Conservation (phyloP, 2,888 invertebrate genomes). For the Melikaiella ostensackeni region DNA sequence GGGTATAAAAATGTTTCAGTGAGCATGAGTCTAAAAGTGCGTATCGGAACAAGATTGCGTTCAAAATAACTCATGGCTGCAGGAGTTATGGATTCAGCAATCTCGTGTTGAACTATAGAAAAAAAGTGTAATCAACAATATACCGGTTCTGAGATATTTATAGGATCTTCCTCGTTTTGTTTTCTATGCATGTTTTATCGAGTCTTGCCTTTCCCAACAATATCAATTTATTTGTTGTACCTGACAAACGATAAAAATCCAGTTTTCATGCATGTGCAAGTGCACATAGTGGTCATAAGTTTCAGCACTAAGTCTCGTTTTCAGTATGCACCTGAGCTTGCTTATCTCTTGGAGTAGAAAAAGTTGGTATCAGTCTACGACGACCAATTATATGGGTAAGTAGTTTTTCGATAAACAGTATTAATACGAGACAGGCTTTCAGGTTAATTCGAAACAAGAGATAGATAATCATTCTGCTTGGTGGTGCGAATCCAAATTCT, state of each 20-base stretch:
- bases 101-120: slow-evolving; percentile 11
- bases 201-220: slow-evolving; percentile 5
- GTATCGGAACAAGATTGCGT: neutral
- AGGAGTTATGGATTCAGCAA: slow-evolving; percentile 5
- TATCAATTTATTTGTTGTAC: slow-evolving; percentile 4
- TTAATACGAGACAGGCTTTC: neutral
- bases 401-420: neutral
- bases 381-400: neutral
- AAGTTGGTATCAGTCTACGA: neutral
- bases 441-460: neutral
- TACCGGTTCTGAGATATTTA: slow-evolving; percentile 21
- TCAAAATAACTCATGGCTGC: neutral
- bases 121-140: slow-evolving; percentile 14
- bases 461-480: neutral
- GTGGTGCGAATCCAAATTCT: neutral
- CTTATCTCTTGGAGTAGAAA: neutral
- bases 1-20: too few relatives aligned
- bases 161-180: slow-evolving; percentile 1
- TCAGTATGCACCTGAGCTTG: neutral
- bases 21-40: neutral
- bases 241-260: slow-evolving; percentile 6
- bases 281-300: neutral
- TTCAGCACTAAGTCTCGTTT: neutral
- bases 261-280: neutral
- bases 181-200: slow-evolving; percentile 19